A percentile compares a stretch with the other conserved stretches of the same genome.
These are phyloP conservation scores for Dryocosmus kuriphilus DNA, from an alignment of 2,888 invertebrate species.

Conservation along the genomic window DNA sequence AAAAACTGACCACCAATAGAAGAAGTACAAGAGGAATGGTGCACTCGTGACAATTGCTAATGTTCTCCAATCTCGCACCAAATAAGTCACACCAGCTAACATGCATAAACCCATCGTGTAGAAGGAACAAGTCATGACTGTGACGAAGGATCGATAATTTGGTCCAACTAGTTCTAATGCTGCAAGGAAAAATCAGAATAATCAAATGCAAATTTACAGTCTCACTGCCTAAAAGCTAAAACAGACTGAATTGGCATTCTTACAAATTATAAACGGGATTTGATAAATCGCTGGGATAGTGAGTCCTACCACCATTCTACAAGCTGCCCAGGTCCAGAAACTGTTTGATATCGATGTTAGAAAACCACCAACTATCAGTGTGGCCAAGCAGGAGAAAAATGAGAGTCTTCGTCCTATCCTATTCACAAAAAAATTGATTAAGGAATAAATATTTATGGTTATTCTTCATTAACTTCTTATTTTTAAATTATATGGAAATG, in stretches of 20 bases:
- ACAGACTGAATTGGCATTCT: conserved; percentile 53
- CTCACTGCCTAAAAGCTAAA: background rate
- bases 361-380: conserved; percentile 88
- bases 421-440: conserved; percentile 41
- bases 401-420: conserved; percentile 91
- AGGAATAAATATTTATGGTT: conserved; percentile 8
- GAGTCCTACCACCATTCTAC: conserved; percentile 89
- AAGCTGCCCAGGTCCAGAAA: conserved; percentile 91
- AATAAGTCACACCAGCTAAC: conserved; percentile 90
- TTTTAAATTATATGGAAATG: too few species aligned
- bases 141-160: conserved; percentile 93
- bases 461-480: background rate
- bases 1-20: conserved; percentile 85
- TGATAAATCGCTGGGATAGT: conserved; percentile 96
- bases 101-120: conserved; percentile 92
- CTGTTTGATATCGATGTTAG: conserved; percentile 88
- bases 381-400: conserved; percentile 91
- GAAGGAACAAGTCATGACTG: conserved; percentile 94
- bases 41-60: conserved; percentile 89
- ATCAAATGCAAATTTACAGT: background rate
- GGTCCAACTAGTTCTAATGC: conserved; percentile 95
- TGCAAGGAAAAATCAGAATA: conserved; percentile 75
- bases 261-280: conserved; percentile 96
- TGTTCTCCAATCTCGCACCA: conserved; percentile 90
- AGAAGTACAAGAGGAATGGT: conserved; percentile 90